phyloP scores from a whole-genome alignment of 2,888 invertebrate species.

The Drosophila mulleri region DNA sequence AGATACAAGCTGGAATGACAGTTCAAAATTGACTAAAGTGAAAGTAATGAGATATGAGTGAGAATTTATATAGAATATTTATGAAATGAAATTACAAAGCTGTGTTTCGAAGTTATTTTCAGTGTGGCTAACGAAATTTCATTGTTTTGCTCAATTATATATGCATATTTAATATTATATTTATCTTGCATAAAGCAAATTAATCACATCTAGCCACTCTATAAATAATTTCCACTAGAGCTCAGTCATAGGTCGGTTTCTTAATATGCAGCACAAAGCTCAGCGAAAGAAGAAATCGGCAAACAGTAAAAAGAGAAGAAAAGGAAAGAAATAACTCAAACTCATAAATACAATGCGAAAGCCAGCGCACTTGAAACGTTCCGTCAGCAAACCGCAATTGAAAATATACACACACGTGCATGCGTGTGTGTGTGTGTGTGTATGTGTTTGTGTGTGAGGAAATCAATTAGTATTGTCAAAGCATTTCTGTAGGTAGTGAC shows the following conservation, averaged over 20 bases:
- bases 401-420: constrained; percentile 18
- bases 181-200: not conserved
- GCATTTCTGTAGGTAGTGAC: constrained; percentile 37
- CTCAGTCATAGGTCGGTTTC: constrained; percentile 17
- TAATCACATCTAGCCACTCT: not conserved
- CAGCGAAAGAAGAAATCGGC: constrained; percentile 20
- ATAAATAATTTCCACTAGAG: constrained; percentile 17
- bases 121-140: not conserved
- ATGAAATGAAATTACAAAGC: not conserved
- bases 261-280: constrained; percentile 45
- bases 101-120: not conserved
- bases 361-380: constrained; percentile 42
- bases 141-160: too few relatives aligned
- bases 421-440: constrained; percentile 16
- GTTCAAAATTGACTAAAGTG: constrained; percentile 19
- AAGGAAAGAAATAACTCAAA: constrained; percentile 32
- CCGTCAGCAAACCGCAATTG: constrained; percentile 50
- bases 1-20: constrained; percentile 17
- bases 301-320: constrained; percentile 10
- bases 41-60: not conserved
- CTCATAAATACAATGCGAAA: constrained; percentile 38
- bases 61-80: not conserved
- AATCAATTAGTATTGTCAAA: constrained; percentile 74
- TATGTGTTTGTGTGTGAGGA: constrained; percentile 36
- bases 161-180: not conserved